phyloP scores from a whole-genome alignment of 2,888 invertebrate genomes.

The Liopterus haemorrhoidalis region DNA sequence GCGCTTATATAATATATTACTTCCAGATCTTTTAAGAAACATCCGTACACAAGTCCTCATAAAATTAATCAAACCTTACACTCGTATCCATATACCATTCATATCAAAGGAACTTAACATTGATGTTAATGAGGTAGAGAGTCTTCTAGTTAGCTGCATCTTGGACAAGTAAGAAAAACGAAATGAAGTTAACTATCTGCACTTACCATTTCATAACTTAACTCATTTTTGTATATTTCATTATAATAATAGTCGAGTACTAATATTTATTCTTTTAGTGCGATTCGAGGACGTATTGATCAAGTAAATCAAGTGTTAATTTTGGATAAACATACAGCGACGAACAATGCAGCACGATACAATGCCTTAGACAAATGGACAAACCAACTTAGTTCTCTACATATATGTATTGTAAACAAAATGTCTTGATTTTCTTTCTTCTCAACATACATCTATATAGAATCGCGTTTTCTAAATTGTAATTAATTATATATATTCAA shows the following conservation, averaged over 20 bases:
- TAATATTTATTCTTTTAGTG: slow-evolving; percentile 50
- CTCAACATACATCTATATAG: no score
- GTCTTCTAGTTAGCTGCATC: slow-evolving; percentile 93
- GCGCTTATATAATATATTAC: slow-evolving; percentile 17
- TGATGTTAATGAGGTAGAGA: slow-evolving; percentile 91
- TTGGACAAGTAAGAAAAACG: slow-evolving; percentile 83
- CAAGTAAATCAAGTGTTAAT: slow-evolving; percentile 93
- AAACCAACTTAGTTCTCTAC: slow-evolving; percentile 79
- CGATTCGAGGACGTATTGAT: slow-evolving; percentile 80
- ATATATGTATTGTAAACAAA: slow-evolving; percentile 87
- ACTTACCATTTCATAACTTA: not conserved
- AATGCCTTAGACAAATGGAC: slow-evolving; percentile 95
- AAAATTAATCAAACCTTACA: slow-evolving; percentile 95
- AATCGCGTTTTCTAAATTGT: no score
- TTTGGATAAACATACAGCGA: slow-evolving; percentile 70
- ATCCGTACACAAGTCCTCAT: slow-evolving; percentile 96
- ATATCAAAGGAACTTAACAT: slow-evolving; percentile 93
- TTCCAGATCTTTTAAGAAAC: slow-evolving; percentile 80
- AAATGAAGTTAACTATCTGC: no score
- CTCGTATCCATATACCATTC: slow-evolving; percentile 94
- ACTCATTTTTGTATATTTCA: slow-evolving; percentile 3
- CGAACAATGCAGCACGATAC: slow-evolving; percentile 84
- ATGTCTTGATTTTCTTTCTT: slow-evolving; percentile 59
- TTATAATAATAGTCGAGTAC: slow-evolving; percentile 6
- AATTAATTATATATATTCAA: no score